Base-by-base conservation (phyloP, 2,113 vertebrate species). In the Pterocles orientalis region DNA sequence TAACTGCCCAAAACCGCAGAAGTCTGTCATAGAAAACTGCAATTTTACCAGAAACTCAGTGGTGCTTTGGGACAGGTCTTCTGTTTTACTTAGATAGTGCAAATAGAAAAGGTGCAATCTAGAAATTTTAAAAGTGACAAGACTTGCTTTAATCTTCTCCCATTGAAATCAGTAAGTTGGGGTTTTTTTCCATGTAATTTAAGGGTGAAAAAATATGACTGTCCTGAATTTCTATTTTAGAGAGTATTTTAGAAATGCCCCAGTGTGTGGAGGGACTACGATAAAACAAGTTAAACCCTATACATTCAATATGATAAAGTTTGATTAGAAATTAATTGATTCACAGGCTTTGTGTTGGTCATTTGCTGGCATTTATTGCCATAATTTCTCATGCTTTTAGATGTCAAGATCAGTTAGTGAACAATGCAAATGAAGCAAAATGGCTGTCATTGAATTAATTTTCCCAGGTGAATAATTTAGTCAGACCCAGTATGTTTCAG, bases 241-340 rank as follows among this genome's bases (percentile, higher is more conserved):
- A 64, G 18, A 48, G 19, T 77, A 13, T 77, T 68, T 90, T 50
- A 70, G 43, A 92, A 65, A 78, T 19, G 12, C 34, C 48, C 7
- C 10, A 19, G 25, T 81, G 13, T 66, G 14, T 77, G 21, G 34
- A 86, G 18, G 50, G 18, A 48, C 25, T 51, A 61, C 68, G 53
- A 41, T 51, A 91, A 94, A 71, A 86, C 8, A 36, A 83, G 54
- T 51, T 56, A 88, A 88, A 83, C 61, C 7, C 14, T 78, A 15
- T 81, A 90, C 19, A 66, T 70, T 88, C 31, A 43, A 60, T 73
- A 58, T 39, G 41, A 83, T 81, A 81, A 90, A 4, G 3, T 93
- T 95, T 88, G 93, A 91, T 94, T 91, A 73, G 72, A 83, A 69
- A 70, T 75, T 86, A 95, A 92, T 81, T 94, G 86, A 94, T 91